These are phyloP conservation scores for Clarias gariepinus DNA, from an alignment of 2,113 vertebrate species.

Conservation along the genomic window DNA sequence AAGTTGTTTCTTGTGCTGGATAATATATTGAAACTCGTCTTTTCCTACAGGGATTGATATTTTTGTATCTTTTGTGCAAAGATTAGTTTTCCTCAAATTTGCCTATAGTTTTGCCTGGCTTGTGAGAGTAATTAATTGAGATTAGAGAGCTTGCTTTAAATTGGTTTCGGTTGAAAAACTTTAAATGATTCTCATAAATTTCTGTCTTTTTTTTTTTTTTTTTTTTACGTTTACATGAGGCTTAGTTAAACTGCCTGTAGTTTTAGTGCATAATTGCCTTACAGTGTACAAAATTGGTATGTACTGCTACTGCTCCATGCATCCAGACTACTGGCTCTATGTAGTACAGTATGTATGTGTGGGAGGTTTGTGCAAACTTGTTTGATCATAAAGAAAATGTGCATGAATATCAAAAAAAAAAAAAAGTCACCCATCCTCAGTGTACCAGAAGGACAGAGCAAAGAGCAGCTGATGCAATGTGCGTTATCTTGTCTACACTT, in stretches of 20 bases:
- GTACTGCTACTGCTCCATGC: not conserved
- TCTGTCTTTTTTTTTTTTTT: too few species aligned
- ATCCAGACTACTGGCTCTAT: not conserved
- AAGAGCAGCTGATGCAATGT: constrained; percentile 51
- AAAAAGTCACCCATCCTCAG: not conserved
- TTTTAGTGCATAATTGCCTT: not conserved
- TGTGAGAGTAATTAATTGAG: not conserved
- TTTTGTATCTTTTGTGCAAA: not conserved
- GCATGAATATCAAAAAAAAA: not conserved
- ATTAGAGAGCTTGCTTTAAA: not conserved
- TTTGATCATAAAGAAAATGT: not conserved
- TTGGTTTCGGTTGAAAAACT: not conserved
- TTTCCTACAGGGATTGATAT: not conserved
- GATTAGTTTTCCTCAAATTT: not conserved
- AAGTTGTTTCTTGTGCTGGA: not conserved
- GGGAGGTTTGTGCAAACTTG: not conserved
- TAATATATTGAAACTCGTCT: not conserved
- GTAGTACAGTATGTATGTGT: not conserved
- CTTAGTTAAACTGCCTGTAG: not conserved
- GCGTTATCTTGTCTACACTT: constrained; percentile 39
- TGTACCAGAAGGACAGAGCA: constrained; percentile 34
- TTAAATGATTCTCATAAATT: not conserved
- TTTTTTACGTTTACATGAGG: not conserved
- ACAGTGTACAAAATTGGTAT: not conserved
- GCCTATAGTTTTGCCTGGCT: not conserved